A percentile compares a stretch with the other conserved stretches of the same genome.
Conservation (phyloP, 2,888 invertebrate genomes). For the Dicyrtoma fusca region DNA sequence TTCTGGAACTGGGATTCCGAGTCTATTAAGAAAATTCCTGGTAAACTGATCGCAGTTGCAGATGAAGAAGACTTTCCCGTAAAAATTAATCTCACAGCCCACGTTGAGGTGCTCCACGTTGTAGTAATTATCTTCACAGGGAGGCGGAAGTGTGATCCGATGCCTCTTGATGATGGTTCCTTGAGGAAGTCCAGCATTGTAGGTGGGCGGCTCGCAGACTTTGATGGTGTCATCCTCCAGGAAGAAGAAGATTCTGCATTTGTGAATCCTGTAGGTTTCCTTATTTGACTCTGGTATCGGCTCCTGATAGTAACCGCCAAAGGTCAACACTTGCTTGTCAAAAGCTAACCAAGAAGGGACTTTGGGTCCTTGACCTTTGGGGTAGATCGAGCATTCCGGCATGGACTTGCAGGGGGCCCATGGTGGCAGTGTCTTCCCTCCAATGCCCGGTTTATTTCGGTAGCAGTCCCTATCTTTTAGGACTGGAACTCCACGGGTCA, state of each 20-base stretch:
- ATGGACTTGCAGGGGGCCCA: constrained; percentile 61
- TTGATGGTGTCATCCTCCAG: constrained; percentile 91
- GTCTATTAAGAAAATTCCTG: constrained; percentile 77
- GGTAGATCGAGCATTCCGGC: constrained; percentile 72
- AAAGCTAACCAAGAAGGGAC: constrained; percentile 84
- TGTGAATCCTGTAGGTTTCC: constrained; percentile 72
- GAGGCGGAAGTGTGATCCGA: constrained; percentile 74
- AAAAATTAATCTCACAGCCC: constrained; percentile 77
- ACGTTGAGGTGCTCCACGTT: constrained; percentile 87
- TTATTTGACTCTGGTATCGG: constrained; percentile 74
- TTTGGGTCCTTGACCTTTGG: constrained; percentile 73
- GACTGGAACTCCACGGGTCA: constrained; percentile 65
- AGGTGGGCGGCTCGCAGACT: constrained; percentile 77
- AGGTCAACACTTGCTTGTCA: constrained; percentile 81
- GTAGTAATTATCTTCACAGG: constrained; percentile 75
- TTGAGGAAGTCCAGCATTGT: constrained; percentile 77
- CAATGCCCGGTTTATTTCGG: constrained; percentile 64
- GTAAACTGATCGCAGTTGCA: constrained; percentile 87
- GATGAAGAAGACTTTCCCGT: constrained; percentile 79
- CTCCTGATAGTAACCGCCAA: constrained; percentile 80
- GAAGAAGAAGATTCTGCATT: constrained; percentile 82
- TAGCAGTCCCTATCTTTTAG: constrained; percentile 65
- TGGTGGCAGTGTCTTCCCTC: constrained; percentile 63
- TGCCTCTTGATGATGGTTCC: constrained; percentile 81
- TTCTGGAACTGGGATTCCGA: constrained; percentile 82